Evolutionary conservation across 2,113 vertebrate species (phyloP).

Genomic region (Nibea coibor): DNA sequence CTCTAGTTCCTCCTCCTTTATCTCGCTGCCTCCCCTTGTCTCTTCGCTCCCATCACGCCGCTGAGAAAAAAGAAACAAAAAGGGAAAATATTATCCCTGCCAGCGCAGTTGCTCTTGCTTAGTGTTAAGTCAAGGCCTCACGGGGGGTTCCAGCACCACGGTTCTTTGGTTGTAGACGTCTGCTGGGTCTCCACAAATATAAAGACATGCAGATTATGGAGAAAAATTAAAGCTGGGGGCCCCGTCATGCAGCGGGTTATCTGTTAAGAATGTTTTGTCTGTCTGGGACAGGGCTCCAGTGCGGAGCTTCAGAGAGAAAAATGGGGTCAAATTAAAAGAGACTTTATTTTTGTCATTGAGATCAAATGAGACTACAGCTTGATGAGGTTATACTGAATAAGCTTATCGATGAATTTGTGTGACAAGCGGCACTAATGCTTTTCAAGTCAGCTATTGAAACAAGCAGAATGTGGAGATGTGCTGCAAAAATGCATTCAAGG

Average conservation of each 20-base stretch:
- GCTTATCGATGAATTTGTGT: conserved; percentile 14
- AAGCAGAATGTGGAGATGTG: neutral
- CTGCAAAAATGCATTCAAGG: conserved; percentile 5
- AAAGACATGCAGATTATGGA: conserved; percentile 69
- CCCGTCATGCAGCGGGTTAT: conserved; percentile 49
- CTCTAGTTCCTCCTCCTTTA: conserved; percentile 59
- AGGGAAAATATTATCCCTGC: conserved; percentile 73
- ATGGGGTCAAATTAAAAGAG: conserved; percentile 49
- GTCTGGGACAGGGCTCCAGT: conserved; percentile 52
- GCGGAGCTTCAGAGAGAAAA: conserved; percentile 44
- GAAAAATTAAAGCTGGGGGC: conserved; percentile 63
- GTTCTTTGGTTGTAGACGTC: conserved; percentile 63
- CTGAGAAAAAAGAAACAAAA: conserved; percentile 70
- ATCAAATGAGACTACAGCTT: conserved; percentile 26
- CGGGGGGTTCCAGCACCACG: conserved; percentile 44
- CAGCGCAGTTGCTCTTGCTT: conserved; percentile 70
- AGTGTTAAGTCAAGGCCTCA: conserved; percentile 69
- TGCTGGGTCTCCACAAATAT: conserved; percentile 58
- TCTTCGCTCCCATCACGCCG: conserved; percentile 52
- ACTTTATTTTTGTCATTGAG: conserved; percentile 30
- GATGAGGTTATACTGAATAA: conserved; percentile 26
- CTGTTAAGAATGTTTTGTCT: conserved; percentile 54
- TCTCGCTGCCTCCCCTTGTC: conserved; percentile 58
- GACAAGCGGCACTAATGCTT: neutral
- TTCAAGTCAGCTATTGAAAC: neutral